A percentile compares a stretch with the other conserved stretches of the same genome.
phyloP scores from a whole-genome alignment of 1,140 invertebrate genomes.

The Halesus radiatus region DNA sequence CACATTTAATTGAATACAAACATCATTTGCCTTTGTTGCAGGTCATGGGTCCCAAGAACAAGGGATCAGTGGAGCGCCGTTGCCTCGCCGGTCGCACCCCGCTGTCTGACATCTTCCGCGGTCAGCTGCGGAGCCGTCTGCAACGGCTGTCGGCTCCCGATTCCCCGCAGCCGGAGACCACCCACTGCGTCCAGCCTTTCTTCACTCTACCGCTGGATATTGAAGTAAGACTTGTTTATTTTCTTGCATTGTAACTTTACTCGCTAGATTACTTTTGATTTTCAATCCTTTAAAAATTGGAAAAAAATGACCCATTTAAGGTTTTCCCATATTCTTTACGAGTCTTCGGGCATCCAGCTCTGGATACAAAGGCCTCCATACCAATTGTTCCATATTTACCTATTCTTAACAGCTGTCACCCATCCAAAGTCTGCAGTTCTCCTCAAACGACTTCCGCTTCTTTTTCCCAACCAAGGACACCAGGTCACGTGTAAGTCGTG shows the following conservation, averaged over 20 bases:
- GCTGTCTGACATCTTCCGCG: constrained; percentile 92
- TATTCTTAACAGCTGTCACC: too few species aligned
- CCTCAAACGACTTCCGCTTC: too few species aligned
- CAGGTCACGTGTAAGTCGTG: too few species aligned
- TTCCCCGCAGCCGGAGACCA: constrained; percentile 63
- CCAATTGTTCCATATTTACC: too few species aligned
- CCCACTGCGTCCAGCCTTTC: constrained; percentile 91
- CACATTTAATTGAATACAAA: not conserved
- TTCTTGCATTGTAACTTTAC: not conserved
- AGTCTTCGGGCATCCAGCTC: too few species aligned
- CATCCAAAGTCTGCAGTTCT: too few species aligned
- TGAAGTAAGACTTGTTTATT: constrained; percentile 75
- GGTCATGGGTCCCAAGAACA: constrained; percentile 90
- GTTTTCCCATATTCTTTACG: too few species aligned
- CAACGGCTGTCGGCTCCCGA: constrained; percentile 78
- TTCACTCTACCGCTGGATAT: constrained; percentile 95
- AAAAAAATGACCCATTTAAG: too few species aligned
- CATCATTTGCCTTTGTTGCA: constrained; percentile 58
- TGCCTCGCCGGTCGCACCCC: constrained; percentile 89
- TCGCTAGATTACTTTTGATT: too few species aligned
- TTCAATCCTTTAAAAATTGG: not conserved
- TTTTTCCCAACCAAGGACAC: too few species aligned
- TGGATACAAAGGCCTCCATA: too few species aligned
- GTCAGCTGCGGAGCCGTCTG: constrained; percentile 87
- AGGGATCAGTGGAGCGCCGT: constrained; percentile 85